Conservation (phyloP, 2,797 vertebrate species). For the Sebastiscus tertius region DNA sequence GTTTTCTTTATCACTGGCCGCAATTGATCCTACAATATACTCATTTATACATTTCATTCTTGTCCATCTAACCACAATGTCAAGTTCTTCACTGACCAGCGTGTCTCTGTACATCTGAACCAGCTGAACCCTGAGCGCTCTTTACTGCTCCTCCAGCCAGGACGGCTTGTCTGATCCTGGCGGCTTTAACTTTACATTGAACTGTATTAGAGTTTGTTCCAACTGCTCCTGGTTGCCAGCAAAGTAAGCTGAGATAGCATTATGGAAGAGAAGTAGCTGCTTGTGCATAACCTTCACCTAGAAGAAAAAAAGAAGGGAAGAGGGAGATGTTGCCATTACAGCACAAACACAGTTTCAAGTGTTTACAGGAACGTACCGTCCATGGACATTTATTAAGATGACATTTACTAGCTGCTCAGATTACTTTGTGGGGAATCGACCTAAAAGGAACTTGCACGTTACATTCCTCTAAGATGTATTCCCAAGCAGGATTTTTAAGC, state of each 20-base stretch:
- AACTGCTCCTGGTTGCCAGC: constrained; percentile 98
- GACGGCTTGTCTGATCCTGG: constrained; percentile 94
- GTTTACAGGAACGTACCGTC: constrained; percentile 1
- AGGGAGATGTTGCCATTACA: background rate
- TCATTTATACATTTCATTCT: constrained; percentile 39
- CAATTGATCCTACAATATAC: constrained; percentile 44
- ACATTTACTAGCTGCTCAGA: background rate
- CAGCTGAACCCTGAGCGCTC: constrained; percentile 5
- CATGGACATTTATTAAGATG: background rate
- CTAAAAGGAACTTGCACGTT: background rate
- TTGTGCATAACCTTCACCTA: constrained; percentile 99
- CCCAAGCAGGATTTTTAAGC: background rate
- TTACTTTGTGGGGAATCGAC: background rate
- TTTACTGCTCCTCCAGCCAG: constrained; percentile 98
- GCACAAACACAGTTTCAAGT: background rate
- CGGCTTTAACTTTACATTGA: constrained; percentile 94
- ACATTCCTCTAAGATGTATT: background rate
- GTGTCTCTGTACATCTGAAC: constrained; percentile 35
- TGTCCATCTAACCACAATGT: constrained; percentile 35
- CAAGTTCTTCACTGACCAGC: constrained; percentile 31
- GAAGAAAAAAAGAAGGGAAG: background rate
- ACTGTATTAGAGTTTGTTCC: constrained; percentile 97
- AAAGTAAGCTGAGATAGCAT: constrained; percentile 97
- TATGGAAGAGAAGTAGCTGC: constrained; percentile 98
- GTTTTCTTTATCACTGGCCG: constrained; percentile 40